A percentile compares a stretch with the other conserved stretches of the same genome.
Evolutionary conservation across 1,140 invertebrate species (phyloP).

Genomic region (Bilobella aurantiaca): DNA sequence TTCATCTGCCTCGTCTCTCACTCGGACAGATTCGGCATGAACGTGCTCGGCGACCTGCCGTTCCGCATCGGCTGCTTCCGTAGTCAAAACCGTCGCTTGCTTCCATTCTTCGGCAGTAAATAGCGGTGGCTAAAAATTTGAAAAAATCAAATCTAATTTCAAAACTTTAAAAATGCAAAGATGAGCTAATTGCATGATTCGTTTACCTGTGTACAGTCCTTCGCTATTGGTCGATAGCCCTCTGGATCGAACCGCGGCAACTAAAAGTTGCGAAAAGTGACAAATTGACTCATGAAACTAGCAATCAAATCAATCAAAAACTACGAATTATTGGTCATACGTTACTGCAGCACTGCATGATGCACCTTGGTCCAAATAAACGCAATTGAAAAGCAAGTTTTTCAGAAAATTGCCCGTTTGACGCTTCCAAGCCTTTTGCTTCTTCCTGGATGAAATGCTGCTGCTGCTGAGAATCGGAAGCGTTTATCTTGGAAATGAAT

Average conservation of each 20-base stretch:
- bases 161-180: too few relatives aligned
- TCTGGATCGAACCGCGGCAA: neutral
- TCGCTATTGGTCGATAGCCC: too few relatives aligned
- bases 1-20: conserved; percentile 55
- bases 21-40: conserved; percentile 47
- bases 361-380: neutral
- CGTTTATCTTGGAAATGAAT: too few relatives aligned
- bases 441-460: neutral
- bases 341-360: neutral
- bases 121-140: too few relatives aligned
- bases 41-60: conserved; percentile 60
- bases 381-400: neutral
- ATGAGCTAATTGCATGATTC: too few relatives aligned
- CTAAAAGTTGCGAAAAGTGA: too few relatives aligned
- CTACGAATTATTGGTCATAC: too few relatives aligned
- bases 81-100: conserved; percentile 52
- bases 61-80: conserved; percentile 56
- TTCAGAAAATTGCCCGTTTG: neutral
- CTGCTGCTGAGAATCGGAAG: too few relatives aligned
- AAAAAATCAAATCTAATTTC: too few relatives aligned
- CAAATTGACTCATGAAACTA: too few relatives aligned
- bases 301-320: too few relatives aligned
- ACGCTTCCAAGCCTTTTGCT: neutral
- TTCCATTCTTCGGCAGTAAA: conserved; percentile 63
- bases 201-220: too few relatives aligned